Evolutionary conservation across 2,888 invertebrate genomes (phyloP), one percentile per base, ranked within the genome.

Genomic region (Trachelus iudaicus): DNA sequence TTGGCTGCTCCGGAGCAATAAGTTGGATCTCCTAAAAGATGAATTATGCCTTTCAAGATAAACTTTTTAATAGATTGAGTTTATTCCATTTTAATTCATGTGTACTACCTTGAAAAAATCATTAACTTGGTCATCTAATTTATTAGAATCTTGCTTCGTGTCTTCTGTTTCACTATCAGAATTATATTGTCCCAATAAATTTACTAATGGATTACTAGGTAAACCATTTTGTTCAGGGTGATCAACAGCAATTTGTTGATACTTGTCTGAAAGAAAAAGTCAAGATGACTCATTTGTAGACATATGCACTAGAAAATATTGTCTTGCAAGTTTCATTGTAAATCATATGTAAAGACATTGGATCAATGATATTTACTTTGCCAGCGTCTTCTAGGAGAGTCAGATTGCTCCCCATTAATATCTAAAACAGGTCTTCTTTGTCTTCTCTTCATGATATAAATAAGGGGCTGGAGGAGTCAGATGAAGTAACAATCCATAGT

Each of bases 101-200:
- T 23, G 1, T 13, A 73, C 34, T 82, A 87, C 90, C 87, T 90
- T 90, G 0, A 91, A 79, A 80, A 91, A 91, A 82, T 91, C 89
- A 73, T 91, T 90, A 33, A 91, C 91, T 85, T 91, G 87, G 75
- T 91, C 90, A 37, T 90, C 87, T 37, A 91, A 83, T 69, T 86
- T 83, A 71, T 85, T 85, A 4, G 85, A 73, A 73, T 86, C 84
- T 68, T 82, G 86, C 69, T 84, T 83, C 23, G 86, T 81, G 3
- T 88, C 87, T 34, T 91, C 90, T 1, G 82, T 83, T 75, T 91
- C 90, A 71, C 90, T 90, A n/a, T 91, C 91, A 0, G 90, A 90
- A 83, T 91, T 89, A 75, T 91, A 91, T 35, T 91, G 90, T n/a
- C 90, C 90, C 75, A 90, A 79, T 77, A 90, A 82, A 81, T 88